Evolutionary conservation across 1,140 invertebrate species (phyloP), one percentile per base, ranked within the genome.

Genomic region (Sminthurinus signatus): DNA sequence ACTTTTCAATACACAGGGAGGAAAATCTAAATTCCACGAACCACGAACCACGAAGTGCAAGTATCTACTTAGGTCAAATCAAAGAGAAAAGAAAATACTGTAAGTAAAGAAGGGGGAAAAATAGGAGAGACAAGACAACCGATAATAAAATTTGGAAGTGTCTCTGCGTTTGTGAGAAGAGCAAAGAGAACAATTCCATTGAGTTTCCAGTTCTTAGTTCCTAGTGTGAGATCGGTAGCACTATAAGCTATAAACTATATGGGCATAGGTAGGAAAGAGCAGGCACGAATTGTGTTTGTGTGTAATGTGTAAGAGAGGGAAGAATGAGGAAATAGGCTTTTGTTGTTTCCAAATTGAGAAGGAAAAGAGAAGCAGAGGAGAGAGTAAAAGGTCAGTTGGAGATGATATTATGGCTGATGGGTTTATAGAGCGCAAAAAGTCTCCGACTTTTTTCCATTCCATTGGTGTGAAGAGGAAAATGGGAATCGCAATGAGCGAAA

Each of bases 401-500:
- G 57, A 65, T 65, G 56, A 60, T 65, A 65, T 68, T 68, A 60
- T 43, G 25, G 36, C 28, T 68, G 66, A 68, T 68, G 66, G 65
- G 66, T 64, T 68, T 68, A 68, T 68, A 51, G 62, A 61, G 66
- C 61, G 61, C 57, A 58, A 62, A 64, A 68, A 63, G 60, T 62
- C 44, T 25, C 23, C 21, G 65, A 60, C 51, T 27, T 27, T 31
- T 28, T 25, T 25, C 36, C n/a, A n/a, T n/a, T n/a, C n/a, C n/a
- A 56, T 8, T 60, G 19, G 23, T 60, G n/a, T 46, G 10, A 39
- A 65, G 50, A 46, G 56, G 51, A 48, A 64, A 62, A 65, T 62
- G 67, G 67, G 67, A 69, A 69, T 65, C 61, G 52, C 62, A 69
- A 69, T 65, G 59, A 69, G 62, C 67, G 62, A 69, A 69, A 69